These are phyloP conservation scores for Drosophila vallismaia DNA, from an alignment of 2,888 invertebrate genomes.

Conservation along the genomic window DNA sequence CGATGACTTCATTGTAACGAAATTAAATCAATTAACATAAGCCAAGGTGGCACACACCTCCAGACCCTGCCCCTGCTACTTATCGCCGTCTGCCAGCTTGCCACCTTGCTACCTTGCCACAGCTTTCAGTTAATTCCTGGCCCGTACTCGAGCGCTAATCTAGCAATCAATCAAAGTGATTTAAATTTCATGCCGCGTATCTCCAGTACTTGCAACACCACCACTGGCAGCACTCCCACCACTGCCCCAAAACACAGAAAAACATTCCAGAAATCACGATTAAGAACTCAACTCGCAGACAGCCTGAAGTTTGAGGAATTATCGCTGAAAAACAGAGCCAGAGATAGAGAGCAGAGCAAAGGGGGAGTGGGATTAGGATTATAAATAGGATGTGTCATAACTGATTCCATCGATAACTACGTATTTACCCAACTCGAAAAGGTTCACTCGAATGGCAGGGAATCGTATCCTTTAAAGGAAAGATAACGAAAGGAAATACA, in stretches of 20 bases:
- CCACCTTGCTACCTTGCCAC: conserved; percentile 30
- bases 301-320: conserved; percentile 30
- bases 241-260: conserved; percentile 6
- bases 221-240: conserved; percentile 4
- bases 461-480: background rate
- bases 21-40: conserved; percentile 76
- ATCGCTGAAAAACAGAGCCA: conserved; percentile 29
- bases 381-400: conserved; percentile 12
- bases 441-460: background rate
- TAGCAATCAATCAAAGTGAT: conserved; percentile 81
- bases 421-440: conserved; percentile 2
- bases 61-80: conserved; percentile 7
- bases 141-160: conserved; percentile 61
- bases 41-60: conserved; percentile 46
- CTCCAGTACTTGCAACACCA: conserved; percentile 18
- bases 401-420: background rate
- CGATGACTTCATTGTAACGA: conserved; percentile 75
- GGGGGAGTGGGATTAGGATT: conserved; percentile 2
- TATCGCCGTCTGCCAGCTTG: conserved; percentile 47
- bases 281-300: conserved; percentile 39
- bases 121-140: conserved; percentile 10
- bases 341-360: background rate
- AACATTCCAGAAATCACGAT: conserved; percentile 29
- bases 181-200: conserved; percentile 76
- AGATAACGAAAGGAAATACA: background rate